These are phyloP conservation scores for Mystacornis crossleyi DNA, from an alignment of 2,113 vertebrate genomes.

Conservation along the genomic window DNA sequence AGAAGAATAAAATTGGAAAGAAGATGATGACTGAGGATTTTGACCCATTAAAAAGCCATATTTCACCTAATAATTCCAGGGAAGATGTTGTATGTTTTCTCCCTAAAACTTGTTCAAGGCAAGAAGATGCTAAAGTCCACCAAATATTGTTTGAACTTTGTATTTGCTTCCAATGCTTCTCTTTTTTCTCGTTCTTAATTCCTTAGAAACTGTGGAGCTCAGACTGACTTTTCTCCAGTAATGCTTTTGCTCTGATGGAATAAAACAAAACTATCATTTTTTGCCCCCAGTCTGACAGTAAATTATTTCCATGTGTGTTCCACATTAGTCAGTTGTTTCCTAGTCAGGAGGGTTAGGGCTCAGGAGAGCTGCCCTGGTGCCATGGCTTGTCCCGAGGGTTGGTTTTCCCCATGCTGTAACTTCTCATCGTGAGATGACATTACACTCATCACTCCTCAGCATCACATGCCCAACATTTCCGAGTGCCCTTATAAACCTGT, in stretches of 20 bases:
- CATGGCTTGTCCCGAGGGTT: neutral
- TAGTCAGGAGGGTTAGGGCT: neutral
- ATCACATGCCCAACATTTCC: neutral
- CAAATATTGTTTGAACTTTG: neutral
- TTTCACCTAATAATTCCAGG: neutral
- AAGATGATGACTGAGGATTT: neutral
- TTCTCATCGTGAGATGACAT: neutral
- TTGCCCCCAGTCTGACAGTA: rapidly evolving
- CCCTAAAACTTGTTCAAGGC: neutral
- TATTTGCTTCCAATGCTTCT: neutral
- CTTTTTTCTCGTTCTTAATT: neutral
- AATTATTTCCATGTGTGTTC: neutral
- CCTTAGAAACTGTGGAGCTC: neutral
- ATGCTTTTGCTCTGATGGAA: neutral
- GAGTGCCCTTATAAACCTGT: neutral
- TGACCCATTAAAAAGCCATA: neutral
- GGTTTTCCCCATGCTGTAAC: neutral
- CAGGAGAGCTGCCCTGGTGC: neutral
- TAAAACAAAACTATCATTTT: neutral
- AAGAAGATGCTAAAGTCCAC: neutral
- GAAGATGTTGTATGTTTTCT: neutral
- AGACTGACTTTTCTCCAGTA: neutral
- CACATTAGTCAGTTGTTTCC: neutral
- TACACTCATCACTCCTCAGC: neutral
- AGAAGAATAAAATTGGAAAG: neutral